These are phyloP conservation scores for Cartodere bifasciata DNA, from an alignment of 2,888 invertebrate genomes.

Conservation along the genomic window DNA sequence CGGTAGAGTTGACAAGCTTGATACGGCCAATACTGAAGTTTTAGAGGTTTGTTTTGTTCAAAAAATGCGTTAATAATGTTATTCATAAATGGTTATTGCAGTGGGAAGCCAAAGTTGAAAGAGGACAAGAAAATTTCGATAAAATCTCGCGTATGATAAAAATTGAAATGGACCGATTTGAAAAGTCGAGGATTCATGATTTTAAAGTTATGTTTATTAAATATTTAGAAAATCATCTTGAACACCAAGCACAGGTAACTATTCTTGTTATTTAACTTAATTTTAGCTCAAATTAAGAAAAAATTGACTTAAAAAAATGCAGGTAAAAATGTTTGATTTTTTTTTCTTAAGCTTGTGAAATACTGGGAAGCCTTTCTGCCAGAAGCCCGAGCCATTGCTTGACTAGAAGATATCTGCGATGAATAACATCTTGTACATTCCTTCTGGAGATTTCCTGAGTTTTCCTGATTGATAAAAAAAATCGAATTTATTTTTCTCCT, in stretches of 20 bases:
- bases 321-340: neutral
- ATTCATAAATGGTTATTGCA: slow-evolving; percentile 28
- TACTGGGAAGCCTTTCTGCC: slow-evolving; percentile 96
- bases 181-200: slow-evolving; percentile 74
- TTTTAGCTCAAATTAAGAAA: slow-evolving; percentile 1
- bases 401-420: slow-evolving; percentile 38
- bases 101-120: slow-evolving; percentile 95
- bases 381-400: slow-evolving; percentile 85
- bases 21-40: slow-evolving; percentile 81
- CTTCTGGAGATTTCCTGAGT: slow-evolving; percentile 31
- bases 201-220: slow-evolving; percentile 81
- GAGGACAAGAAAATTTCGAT: slow-evolving; percentile 92
- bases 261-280: slow-evolving; percentile 2
- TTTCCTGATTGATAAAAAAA: too few relatives aligned
- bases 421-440: slow-evolving; percentile 35
- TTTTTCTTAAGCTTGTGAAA: slow-evolving; percentile 59
- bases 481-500: too few relatives aligned
- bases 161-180: slow-evolving; percentile 87
- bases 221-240: slow-evolving; percentile 88
- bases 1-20: slow-evolving; percentile 79
- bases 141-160: slow-evolving; percentile 89
- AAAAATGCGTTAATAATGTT: slow-evolving; percentile 1
- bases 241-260: slow-evolving; percentile 82
- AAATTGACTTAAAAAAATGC: neutral
- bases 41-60: slow-evolving; percentile 74